phyloP scores from a whole-genome alignment of 2,113 vertebrate species.

The Stegastes partitus region DNA sequence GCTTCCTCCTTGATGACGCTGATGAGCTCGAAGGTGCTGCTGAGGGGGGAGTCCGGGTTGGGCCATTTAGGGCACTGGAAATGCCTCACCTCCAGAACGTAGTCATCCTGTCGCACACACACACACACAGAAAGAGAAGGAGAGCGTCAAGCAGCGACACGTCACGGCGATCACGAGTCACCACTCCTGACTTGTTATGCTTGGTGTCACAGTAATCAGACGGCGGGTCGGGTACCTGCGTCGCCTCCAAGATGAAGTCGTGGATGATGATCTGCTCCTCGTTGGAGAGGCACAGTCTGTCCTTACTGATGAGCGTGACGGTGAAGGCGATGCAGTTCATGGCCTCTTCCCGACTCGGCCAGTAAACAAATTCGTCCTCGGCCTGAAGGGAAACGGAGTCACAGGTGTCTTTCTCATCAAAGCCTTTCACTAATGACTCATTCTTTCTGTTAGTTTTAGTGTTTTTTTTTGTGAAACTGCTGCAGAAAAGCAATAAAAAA shows the following conservation, averaged over 20 bases:
- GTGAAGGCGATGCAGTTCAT: constrained; percentile 99
- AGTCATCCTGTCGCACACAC: constrained; percentile 91
- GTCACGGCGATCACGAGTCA: not conserved
- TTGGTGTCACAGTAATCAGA: too few species aligned
- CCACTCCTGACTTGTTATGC: not conserved
- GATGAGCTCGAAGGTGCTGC: constrained; percentile 98
- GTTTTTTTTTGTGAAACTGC: not conserved
- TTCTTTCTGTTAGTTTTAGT: not conserved
- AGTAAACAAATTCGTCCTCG: constrained; percentile 99
- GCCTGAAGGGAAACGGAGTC: constrained; percentile 83
- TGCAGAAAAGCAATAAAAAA: not conserved
- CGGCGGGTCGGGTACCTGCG: constrained; percentile 91
- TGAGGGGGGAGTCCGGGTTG: constrained; percentile 95
- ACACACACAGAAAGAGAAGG: too few species aligned
- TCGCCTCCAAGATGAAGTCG: constrained; percentile 99
- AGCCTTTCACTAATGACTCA: not conserved
- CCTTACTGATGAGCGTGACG: constrained; percentile 99
- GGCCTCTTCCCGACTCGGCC: constrained; percentile 98
- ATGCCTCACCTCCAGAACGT: constrained; percentile 97
- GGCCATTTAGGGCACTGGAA: constrained; percentile 99
- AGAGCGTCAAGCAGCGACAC: not conserved
- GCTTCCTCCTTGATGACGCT: constrained; percentile 99
- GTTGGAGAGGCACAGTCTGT: constrained; percentile 98
- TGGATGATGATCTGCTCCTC: constrained; percentile 99
- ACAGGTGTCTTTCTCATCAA: not conserved